Evolutionary conservation across 2,888 invertebrate species (phyloP).

Genomic region (Leptinotarsa rubiginosa): DNA sequence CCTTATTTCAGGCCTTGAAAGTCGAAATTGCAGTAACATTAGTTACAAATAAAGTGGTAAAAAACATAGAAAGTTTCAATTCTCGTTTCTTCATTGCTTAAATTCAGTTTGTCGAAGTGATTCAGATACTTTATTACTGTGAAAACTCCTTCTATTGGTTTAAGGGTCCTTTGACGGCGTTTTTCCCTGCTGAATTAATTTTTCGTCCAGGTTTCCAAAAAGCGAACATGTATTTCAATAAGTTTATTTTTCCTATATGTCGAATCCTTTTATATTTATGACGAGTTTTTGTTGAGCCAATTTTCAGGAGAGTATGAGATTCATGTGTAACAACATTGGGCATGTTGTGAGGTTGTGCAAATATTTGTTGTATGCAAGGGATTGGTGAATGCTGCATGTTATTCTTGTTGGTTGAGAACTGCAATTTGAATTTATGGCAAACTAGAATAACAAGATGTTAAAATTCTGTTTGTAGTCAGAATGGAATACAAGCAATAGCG

Average conservation of each 20-base stretch:
- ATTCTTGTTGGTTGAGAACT: neutral
- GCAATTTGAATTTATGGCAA: neutral
- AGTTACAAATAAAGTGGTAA: no score
- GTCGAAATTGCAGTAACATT: no score
- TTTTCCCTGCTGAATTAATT: neutral
- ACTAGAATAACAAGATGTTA: no score
- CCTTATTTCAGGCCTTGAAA: no score
- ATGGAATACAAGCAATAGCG: no score
- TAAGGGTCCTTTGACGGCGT: neutral
- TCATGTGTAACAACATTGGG: neutral
- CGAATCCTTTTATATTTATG: neutral
- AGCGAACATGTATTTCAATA: neutral
- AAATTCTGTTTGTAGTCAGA: no score
- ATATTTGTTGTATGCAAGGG: neutral
- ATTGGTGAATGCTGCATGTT: neutral
- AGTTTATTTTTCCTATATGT: neutral
- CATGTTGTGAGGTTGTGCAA: neutral
- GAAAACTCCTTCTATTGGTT: neutral
- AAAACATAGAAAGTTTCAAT: no score
- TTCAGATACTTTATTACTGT: neutral
- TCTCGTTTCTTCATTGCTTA: no score
- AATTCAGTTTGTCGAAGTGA: neutral
- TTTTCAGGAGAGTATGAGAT: neutral
- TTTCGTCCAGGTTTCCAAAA: neutral
- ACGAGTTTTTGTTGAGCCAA: neutral